Percentiles rank a stretch among this genome's conserved stretches.
These are phyloP conservation scores for Scrobipalpa atriplicella DNA, from an alignment of 2,888 invertebrate genomes.

Conservation along the genomic window DNA sequence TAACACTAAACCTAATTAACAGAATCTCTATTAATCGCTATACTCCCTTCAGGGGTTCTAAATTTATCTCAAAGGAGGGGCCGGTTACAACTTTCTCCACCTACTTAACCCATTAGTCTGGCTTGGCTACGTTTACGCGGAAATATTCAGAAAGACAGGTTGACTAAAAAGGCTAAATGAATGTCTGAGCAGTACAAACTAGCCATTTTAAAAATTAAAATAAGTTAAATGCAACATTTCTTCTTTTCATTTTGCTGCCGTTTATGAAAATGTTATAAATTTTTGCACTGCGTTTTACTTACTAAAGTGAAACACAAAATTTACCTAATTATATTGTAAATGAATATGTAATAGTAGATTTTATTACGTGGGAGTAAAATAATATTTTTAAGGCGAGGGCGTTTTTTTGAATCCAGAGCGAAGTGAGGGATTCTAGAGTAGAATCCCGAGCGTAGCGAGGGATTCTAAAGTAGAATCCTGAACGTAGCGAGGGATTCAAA, in stretches of 20 bases:
- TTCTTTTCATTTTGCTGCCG: conserved; percentile 7
- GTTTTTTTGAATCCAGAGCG: too few species aligned
- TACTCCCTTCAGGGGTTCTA: conserved; percentile 47
- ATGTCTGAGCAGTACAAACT: conserved; percentile 16
- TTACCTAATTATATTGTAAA: too few species aligned
- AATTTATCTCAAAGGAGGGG: conserved; percentile 62
- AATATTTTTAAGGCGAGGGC: too few species aligned
- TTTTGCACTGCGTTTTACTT: conserved; percentile 5
- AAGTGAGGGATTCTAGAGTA: too few species aligned
- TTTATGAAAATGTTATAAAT: conserved; percentile 12
- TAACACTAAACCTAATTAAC: not conserved
- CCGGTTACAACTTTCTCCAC: conserved; percentile 53
- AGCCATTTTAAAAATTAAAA: conserved; percentile 14
- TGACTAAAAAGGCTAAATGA: conserved; percentile 22
- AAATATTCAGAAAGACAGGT: conserved; percentile 15
- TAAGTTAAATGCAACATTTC: conserved; percentile 19
- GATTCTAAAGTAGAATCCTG: too few species aligned
- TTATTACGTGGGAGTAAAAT: too few species aligned
- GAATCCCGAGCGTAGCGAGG: too few species aligned
- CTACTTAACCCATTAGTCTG: conserved; percentile 62
- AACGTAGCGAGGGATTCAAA: too few species aligned
- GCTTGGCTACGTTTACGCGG: conserved; percentile 52
- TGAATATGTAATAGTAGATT: too few species aligned
- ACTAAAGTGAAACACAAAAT: too few species aligned
- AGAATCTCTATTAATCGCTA: not conserved